Percentiles rank a stretch among this genome's conserved stretches.
These are phyloP conservation scores for Thermophis baileyi DNA, from an alignment of 2,113 vertebrate species.

Conservation along the genomic window DNA sequence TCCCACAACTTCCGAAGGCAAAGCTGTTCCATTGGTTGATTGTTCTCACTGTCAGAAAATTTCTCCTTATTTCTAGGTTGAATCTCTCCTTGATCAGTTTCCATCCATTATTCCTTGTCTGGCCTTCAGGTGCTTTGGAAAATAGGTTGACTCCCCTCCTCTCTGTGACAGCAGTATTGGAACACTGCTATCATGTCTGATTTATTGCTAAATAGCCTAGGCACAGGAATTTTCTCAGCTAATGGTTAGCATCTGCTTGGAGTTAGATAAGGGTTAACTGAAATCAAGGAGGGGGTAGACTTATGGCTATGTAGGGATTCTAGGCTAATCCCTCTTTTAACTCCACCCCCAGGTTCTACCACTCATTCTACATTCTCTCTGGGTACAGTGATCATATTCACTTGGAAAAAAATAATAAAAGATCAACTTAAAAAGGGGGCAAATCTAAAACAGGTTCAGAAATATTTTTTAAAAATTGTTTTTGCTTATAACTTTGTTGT, in stretches of 20 bases:
- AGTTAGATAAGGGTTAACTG: not conserved
- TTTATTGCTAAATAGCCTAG: not conserved
- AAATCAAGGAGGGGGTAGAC: not conserved
- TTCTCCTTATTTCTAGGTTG: no score
- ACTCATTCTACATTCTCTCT: not conserved
- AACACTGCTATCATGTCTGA: not conserved
- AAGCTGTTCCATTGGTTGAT: no score
- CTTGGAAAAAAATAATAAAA: not conserved
- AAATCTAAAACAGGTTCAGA: not conserved
- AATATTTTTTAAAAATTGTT: not conserved
- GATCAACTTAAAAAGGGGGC: not conserved
- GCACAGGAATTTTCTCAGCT: not conserved
- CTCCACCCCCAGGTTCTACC: not conserved
- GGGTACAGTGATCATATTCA: not conserved
- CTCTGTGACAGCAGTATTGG: no score
- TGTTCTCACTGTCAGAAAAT: no score
- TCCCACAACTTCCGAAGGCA: no score
- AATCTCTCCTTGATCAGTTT: no score
- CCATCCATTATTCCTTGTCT: no score
- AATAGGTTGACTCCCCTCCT: no score
- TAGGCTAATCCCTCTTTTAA: not conserved
- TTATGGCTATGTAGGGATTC: not conserved
- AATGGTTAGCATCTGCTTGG: not conserved
- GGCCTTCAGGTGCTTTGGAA: no score
- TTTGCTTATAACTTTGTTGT: not conserved